Evolutionary conservation across 2,888 invertebrate species (phyloP), one percentile per base, ranked within the genome.

Genomic region (Terebella lapidaria): DNA sequence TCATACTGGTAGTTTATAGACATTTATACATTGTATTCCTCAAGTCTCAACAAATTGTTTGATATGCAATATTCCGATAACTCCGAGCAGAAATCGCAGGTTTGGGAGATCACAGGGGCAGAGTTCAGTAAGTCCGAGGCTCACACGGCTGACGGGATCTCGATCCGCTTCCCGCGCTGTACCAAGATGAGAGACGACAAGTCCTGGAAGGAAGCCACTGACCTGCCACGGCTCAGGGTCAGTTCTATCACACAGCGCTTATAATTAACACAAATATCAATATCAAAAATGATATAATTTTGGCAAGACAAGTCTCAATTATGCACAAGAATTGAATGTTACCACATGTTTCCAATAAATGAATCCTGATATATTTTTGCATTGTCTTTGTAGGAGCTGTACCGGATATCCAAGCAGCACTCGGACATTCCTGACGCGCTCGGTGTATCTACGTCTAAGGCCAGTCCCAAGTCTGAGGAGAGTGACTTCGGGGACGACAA

Each of bases 141-240:
- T 3, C 95, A 96, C 76, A 94, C 94, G 1, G 94, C 94, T 0
- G 88, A 89, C 71, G 93, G 94, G 1, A 94, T 96, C 72, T 94
- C 94, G 2, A 91, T 94, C 52, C 84, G 95, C 57, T 95, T 95
- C 83, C 95, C 95, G 0, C 85, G 95, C 68, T 91, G 95, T 25
- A 82, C 83, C 10, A 77, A 78, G 60, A 76, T 93, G 64, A 84
- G 95, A 58, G 82, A 86, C 57, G 95, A 96, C 77, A 96, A 95
- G 81, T 83, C 86, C 62, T 92, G 92, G 87, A 81, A 88, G 69
- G 86, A 88, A 0, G 93, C 94, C 0, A 95, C 94, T 0, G 87
- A 86, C 72, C 82, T 95, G 56, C 70, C 71, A 4, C 57, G 75
- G 26, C 67, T 81, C 10, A 74, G 74, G 72, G 79, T 77, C 18